phyloP scores from a whole-genome alignment of 35 echinoderm and acorn worm genomes.

The Heliocidaris erythrogramma region DNA sequence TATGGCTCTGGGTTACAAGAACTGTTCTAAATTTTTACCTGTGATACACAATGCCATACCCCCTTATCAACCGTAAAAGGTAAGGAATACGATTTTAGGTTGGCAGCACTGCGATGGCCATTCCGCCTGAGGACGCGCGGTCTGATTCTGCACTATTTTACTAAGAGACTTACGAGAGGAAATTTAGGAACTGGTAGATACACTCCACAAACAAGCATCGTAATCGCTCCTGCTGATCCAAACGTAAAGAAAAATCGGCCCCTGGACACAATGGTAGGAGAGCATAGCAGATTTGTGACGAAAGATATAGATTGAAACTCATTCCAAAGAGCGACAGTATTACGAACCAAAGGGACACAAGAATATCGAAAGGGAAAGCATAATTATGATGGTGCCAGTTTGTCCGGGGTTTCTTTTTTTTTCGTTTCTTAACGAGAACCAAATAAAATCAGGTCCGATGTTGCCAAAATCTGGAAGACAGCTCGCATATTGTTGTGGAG shows the following conservation, averaged over 20 bases:
- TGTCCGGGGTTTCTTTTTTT: too few relatives aligned
- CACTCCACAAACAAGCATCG: background rate
- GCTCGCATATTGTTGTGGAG: background rate
- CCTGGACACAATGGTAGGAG: background rate
- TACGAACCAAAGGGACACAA: background rate
- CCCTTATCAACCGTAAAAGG: too few relatives aligned
- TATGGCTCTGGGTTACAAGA: too few relatives aligned
- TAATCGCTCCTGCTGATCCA: background rate
- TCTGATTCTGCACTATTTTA: background rate
- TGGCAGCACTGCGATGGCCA: too few relatives aligned
- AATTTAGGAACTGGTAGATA: background rate
- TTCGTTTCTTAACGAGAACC: background rate
- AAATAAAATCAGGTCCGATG: too few relatives aligned
- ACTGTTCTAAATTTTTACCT: too few relatives aligned
- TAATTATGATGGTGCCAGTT: background rate
- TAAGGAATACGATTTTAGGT: too few relatives aligned
- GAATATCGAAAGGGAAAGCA: background rate
- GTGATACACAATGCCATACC: too few relatives aligned
- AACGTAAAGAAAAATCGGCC: background rate
- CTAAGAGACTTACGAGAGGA: background rate
- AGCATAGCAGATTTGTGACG: background rate
- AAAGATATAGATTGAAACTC: background rate
- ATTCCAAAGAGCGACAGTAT: background rate
- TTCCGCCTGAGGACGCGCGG: too few relatives aligned
- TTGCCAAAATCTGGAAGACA: conserved; percentile 8